Evolutionary conservation across 1,140 invertebrate species (phyloP), one percentile per base, ranked within the genome.

Genomic region (Neodiprion pinetum): DNA sequence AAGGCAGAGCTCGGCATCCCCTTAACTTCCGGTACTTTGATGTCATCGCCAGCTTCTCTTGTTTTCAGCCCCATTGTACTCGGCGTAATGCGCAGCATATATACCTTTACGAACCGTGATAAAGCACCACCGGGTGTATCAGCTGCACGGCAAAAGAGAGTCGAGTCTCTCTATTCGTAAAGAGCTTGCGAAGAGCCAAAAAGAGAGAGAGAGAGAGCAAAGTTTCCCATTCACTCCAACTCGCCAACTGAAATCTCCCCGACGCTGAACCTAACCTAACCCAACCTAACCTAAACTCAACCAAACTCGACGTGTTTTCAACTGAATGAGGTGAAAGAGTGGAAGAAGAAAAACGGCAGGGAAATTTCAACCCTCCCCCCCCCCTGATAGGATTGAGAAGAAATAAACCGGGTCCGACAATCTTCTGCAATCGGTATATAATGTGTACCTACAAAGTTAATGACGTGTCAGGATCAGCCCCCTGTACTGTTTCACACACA

Each of bases 401-500:
- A 40, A 40, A 40, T 74, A 80, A 81, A 80, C 72, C 73, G 71
- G 76, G 28, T 40, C 28, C 28, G 5, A 40, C 28, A 40, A 40
- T 40, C 28, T 40, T 40, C 28, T 40, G 28, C 28, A 40, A 40
- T 40, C 28, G 5, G 28, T 40, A 40, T 40, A 5, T 40, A 40
- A 40, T 40, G 28, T 40, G 28, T 40, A 40, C 28, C 28, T 40
- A 40, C 28, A 72, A 78, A 83, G 83, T 88, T 88, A 88, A 88
- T 84, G 86, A 87, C 85, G 86, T 87, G 86, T 88, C 84, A 82
- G 80, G 76, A 85, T 85, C 79, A 82, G 28, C 28, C 28, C 28
- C 28, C 28, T 40, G 28, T 40, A 40, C 28, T 40, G 28, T 40
- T 40, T 40, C 28, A 40, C 28, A 40, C 28, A 40, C 28, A 40